Base-by-base conservation (phyloP, 2,797 vertebrate genomes). In the Pipistrellus kuhlii region DNA sequence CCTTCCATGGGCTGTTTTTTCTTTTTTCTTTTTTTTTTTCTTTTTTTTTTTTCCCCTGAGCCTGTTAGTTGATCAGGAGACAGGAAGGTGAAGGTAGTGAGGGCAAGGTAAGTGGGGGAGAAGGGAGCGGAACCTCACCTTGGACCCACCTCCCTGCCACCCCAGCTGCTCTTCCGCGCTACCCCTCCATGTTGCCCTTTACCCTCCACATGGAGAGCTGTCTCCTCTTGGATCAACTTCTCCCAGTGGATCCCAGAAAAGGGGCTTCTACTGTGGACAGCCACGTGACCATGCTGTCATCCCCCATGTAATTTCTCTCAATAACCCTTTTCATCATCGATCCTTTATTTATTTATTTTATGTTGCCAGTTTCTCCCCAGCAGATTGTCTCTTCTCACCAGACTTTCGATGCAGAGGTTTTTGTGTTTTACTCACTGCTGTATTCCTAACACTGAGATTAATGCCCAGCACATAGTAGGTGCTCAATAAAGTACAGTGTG, bases 1-100 rank as follows among this genome's bases (percentile, higher is more conserved):
- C 68, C 72, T 87, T 32, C 30, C 0, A 0, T 13, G 64, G 53
- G 84, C 69, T 4, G 0, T 8, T 23, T 72, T 57, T 55, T 88
- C 8, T 62, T 62, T 38, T 2, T 21, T 85, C 38, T 62, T 48
- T 7, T 23, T 72, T 68, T 38, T 20, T 2, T 21, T 85, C 38
- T 62, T 48, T 7, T 23, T 72, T 68, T 38, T 20, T 55, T 68
- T 48, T 8, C 20, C 62, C 30, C 85, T 82, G 78, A 85, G 88
- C 64, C 88, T 76, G 46, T 85, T 90, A 80, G 84, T 76, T 18
- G 69, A 62, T 21, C 77, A 81, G 88, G 27, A 62, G 27, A 62
- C 59, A 32, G 53, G 9, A 46, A 10, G 27, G 21, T 32, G 18
- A 76, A 30, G 32, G 38, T 25, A 44, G 51, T 1, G 66, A 69